phyloP scores from a whole-genome alignment of 2,888 invertebrate genomes.

The Aleiodes alternator region DNA sequence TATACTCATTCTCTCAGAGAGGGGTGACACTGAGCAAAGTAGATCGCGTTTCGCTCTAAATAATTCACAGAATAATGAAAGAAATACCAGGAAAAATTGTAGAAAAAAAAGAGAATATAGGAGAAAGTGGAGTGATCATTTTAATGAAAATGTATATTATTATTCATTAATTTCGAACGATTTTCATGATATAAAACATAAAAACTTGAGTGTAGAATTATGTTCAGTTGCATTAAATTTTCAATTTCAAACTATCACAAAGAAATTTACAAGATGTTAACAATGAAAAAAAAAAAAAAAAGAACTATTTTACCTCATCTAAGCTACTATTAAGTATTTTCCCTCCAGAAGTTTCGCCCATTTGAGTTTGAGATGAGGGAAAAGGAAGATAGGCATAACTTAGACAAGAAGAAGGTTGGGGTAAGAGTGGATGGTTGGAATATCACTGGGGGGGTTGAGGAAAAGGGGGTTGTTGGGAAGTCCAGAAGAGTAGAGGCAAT shows the following conservation, averaged over 20 bases:
- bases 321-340: slow-evolving; percentile 32
- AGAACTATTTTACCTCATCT: slow-evolving; percentile 17
- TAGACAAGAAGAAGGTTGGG: slow-evolving; percentile 5
- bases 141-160: too few relatives aligned
- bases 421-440: slow-evolving; percentile 40
- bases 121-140: too few relatives aligned
- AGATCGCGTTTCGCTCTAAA: too few relatives aligned
- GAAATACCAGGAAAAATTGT: too few relatives aligned
- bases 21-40: slow-evolving; percentile 27
- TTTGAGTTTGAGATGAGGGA: slow-evolving; percentile 26
- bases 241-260: slow-evolving; percentile 16
- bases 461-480: slow-evolving; percentile 25
- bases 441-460: slow-evolving; percentile 30
- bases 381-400: slow-evolving; percentile 34
- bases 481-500: too few relatives aligned
- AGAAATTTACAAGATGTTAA: slow-evolving; percentile 31
- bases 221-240: neutral
- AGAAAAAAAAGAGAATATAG: too few relatives aligned
- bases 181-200: too few relatives aligned
- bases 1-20: slow-evolving; percentile 6
- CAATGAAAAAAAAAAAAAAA: slow-evolving; percentile 21
- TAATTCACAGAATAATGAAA: too few relatives aligned
- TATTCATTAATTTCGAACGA: too few relatives aligned
- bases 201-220: too few relatives aligned
- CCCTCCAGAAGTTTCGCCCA: slow-evolving; percentile 20